phyloP scores from a whole-genome alignment of 2,888 invertebrate genomes.

The Lathronympha strigana region DNA sequence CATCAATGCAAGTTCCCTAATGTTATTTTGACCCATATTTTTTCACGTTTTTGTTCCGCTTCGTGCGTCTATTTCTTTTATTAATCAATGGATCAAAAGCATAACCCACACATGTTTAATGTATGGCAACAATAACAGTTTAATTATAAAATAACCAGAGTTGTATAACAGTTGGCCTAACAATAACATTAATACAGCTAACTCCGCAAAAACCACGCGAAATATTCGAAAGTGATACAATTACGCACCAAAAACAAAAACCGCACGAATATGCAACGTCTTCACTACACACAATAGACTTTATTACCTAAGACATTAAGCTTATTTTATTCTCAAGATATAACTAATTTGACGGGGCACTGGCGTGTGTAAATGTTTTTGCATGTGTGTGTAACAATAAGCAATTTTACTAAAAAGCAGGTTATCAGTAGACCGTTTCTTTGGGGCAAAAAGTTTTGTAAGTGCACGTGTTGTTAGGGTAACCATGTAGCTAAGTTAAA shows the following conservation, averaged over 20 bases:
- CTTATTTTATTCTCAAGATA: constrained; percentile 29
- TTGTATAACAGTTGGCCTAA: constrained; percentile 12
- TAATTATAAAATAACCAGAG: background rate
- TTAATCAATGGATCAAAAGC: too few relatives aligned
- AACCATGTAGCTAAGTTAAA: background rate
- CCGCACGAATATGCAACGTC: constrained; percentile 23
- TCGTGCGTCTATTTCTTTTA: too few relatives aligned
- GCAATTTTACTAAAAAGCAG: constrained; percentile 51
- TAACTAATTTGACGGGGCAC: constrained; percentile 47
- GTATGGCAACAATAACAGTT: background rate
- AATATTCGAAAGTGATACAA: constrained; percentile 39
- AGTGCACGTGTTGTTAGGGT: constrained; percentile 34
- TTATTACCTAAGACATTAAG: constrained; percentile 24
- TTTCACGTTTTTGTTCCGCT: too few relatives aligned
- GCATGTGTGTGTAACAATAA: constrained; percentile 51
- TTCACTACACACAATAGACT: constrained; percentile 14
- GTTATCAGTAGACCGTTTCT: constrained; percentile 57
- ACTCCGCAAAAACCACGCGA: constrained; percentile 34
- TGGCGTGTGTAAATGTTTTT: constrained; percentile 56
- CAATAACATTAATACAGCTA: constrained; percentile 10
- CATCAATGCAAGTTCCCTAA: too few relatives aligned
- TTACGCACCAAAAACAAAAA: constrained; percentile 39
- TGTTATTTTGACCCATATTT: too few relatives aligned
- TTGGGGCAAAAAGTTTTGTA: constrained; percentile 54
- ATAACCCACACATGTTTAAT: too few relatives aligned